Conservation (phyloP, 2,113 vertebrate genomes). For the Periophthalmus modestus region DNA sequence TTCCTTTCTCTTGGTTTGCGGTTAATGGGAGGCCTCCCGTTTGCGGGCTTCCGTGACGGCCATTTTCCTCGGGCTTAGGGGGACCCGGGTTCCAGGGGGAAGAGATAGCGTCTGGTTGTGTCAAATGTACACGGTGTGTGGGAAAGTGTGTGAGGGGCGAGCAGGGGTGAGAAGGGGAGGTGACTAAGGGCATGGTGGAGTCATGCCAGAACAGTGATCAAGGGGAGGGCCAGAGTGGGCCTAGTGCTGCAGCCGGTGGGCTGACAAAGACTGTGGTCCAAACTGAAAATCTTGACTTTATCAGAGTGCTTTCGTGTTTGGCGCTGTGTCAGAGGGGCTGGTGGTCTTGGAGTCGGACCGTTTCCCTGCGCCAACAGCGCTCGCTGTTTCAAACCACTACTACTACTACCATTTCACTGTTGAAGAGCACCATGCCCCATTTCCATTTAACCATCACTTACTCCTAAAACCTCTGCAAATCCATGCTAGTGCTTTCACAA, state of each 20-base stretch:
- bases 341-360: constrained; percentile 34
- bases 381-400: constrained; percentile 12
- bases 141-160: constrained; percentile 51
- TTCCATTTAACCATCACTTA: constrained; percentile 35
- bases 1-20: constrained; percentile 67
- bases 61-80: constrained; percentile 71
- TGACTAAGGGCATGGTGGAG: constrained; percentile 72
- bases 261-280: constrained; percentile 45
- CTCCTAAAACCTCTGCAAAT: constrained; percentile 32
- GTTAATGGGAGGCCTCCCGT: constrained; percentile 68
- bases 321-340: constrained; percentile 31
- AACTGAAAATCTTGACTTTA: constrained; percentile 41
- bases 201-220: constrained; percentile 67
- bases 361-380: constrained; percentile 37
- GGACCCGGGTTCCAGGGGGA: constrained; percentile 57
- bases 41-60: constrained; percentile 71
- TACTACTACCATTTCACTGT: constrained; percentile 25
- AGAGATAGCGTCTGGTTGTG: constrained; percentile 54
- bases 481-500: constrained; percentile 16
- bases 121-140: constrained; percentile 65
- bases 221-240: constrained; percentile 12
- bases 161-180: constrained; percentile 57
- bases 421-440: constrained; percentile 24
- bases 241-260: constrained; percentile 21
- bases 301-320: constrained; percentile 37